phyloP scores from a whole-genome alignment of 2,797 vertebrate species.

The Gymnodraco acuticeps region DNA sequence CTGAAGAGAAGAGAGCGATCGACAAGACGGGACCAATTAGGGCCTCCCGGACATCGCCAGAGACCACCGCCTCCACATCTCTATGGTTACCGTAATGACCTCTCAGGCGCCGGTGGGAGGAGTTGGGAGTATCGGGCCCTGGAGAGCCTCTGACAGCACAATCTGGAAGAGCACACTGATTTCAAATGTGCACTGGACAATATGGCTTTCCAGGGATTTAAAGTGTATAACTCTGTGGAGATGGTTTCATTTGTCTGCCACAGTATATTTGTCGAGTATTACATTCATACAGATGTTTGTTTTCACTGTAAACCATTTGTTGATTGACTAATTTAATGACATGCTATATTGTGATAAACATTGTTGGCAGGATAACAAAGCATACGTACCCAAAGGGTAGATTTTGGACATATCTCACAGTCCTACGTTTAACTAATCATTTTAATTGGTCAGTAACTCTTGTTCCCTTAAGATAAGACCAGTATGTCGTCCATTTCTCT shows the following conservation, averaged over 20 bases:
- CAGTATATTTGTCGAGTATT: background rate
- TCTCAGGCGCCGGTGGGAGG: conserved; percentile 61
- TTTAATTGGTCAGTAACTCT: conserved; percentile 23
- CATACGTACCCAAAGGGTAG: too few relatives aligned
- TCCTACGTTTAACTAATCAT: conserved; percentile 13
- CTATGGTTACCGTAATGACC: conserved; percentile 68
- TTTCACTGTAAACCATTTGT: too few relatives aligned
- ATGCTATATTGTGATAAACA: too few relatives aligned
- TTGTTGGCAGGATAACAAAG: too few relatives aligned
- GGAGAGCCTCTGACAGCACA: conserved; percentile 36
- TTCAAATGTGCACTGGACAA: conserved; percentile 37
- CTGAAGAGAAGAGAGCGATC: conserved; percentile 44
- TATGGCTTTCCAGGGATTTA: conserved; percentile 23
- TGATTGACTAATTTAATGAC: too few relatives aligned
- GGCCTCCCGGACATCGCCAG: conserved; percentile 40
- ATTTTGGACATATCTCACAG: too few relatives aligned
- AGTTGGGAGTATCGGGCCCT: conserved; percentile 31
- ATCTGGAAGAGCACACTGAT: conserved; percentile 32
- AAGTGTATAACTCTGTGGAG: conserved; percentile 5
- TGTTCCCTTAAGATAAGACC: conserved; percentile 35
- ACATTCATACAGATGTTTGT: too few relatives aligned
- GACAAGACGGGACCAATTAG: conserved; percentile 73
- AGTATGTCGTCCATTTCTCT: conserved; percentile 48
- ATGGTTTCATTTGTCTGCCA: conserved; percentile 24
- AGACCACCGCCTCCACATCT: conserved; percentile 53